Evolutionary conservation across 2,888 invertebrate species (phyloP).

Genomic region (Microctonus brassicae): DNA sequence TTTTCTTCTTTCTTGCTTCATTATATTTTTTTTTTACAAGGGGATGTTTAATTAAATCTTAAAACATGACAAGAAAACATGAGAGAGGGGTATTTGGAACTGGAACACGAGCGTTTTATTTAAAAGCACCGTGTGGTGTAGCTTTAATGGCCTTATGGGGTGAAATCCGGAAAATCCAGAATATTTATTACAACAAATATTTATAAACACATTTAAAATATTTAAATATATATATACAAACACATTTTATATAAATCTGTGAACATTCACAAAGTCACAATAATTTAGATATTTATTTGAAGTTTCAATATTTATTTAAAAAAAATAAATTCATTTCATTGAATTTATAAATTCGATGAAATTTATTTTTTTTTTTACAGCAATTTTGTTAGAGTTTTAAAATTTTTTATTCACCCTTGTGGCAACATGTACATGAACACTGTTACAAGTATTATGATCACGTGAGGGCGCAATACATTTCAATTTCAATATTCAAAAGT

Average conservation of each 20-base stretch:
- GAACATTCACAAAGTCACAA: too few species aligned
- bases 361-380: too few species aligned
- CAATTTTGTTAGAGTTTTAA: too few species aligned
- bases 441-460: not conserved
- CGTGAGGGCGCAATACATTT: not conserved
- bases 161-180: not conserved
- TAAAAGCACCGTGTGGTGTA: not conserved
- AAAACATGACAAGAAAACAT: not conserved
- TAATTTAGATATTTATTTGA: too few species aligned
- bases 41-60: conserved; percentile 3
- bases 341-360: too few species aligned
- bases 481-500: not conserved
- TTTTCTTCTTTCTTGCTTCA: not conserved
- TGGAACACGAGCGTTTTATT: not conserved
- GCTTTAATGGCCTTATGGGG: not conserved
- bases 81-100: not conserved
- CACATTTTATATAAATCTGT: too few species aligned
- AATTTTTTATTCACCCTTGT: too few species aligned
- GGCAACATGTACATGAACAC: too few species aligned
- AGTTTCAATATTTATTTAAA: too few species aligned
- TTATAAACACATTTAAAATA: too few species aligned
- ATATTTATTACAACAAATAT: not conserved
- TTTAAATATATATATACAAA: too few species aligned
- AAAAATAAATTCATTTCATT: too few species aligned
- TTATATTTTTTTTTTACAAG: not conserved